Conservation (phyloP, 1,140 invertebrate genomes). For the Diabrotica undecimpunctata region DNA sequence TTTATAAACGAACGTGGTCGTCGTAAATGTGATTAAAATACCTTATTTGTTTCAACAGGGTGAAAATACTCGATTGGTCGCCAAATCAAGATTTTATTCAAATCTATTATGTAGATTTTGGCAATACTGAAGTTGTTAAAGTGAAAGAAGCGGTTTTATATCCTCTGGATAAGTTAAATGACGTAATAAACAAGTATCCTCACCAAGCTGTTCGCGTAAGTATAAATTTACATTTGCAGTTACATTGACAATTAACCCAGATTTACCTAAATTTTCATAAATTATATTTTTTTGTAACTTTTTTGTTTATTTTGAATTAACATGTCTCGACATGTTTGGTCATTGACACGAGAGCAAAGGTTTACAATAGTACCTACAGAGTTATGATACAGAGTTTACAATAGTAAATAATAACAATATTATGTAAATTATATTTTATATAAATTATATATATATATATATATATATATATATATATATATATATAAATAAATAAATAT, state of each 20-base stretch:
- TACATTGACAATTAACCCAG: too few relatives aligned
- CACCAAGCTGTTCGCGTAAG: slow-evolving; percentile 53
- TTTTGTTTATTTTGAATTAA: not conserved
- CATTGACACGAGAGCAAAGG: too few relatives aligned
- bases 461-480: not conserved
- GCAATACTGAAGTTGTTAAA: slow-evolving; percentile 42
- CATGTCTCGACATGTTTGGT: too few relatives aligned
- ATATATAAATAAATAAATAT: not conserved
- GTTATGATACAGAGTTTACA: too few relatives aligned
- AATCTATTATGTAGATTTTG: slow-evolving; percentile 50
- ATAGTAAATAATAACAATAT: too few relatives aligned
- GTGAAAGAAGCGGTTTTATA: slow-evolving; percentile 41
- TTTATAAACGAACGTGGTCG: too few relatives aligned
- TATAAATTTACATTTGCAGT: not conserved
- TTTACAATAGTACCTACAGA: too few relatives aligned
- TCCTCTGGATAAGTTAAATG: slow-evolving; percentile 43
- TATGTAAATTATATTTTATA: not conserved
- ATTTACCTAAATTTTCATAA: too few relatives aligned
- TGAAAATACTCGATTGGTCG: slow-evolving; percentile 40
- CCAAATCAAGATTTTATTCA: slow-evolving; percentile 33
- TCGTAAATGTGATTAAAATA: not conserved
- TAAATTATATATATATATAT: not conserved
- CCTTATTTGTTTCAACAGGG: slow-evolving; percentile 27
- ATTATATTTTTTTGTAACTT: not conserved
- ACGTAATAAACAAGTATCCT: slow-evolving; percentile 44